Evolutionary conservation across 92 coral and sea anemone species (phyloP).

Genomic region (Phenganax subtilis): DNA sequence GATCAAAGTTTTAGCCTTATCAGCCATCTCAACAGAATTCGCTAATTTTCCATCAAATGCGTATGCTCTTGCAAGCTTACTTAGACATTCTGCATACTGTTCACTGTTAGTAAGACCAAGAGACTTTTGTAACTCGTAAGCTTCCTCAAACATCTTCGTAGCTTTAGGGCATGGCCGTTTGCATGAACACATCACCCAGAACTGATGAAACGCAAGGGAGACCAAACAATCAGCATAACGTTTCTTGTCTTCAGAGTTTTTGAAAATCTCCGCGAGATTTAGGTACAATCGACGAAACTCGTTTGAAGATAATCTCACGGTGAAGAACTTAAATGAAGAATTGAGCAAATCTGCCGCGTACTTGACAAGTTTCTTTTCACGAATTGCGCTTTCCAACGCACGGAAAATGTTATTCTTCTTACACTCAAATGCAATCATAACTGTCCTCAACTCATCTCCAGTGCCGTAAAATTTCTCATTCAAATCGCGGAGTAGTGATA

Average conservation of each 20-base stretch:
- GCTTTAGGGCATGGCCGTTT: slow-evolving; percentile 91
- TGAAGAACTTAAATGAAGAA: slow-evolving; percentile 56
- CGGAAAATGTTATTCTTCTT: slow-evolving; percentile 79
- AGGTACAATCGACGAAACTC: slow-evolving; percentile 71
- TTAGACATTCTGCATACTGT: slow-evolving; percentile 69
- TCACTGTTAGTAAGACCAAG: slow-evolving; percentile 67
- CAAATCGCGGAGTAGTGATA: slow-evolving; percentile 61
- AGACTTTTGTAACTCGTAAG: slow-evolving; percentile 56
- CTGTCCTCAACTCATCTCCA: slow-evolving; percentile 50
- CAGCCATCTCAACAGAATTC: slow-evolving; percentile 56
- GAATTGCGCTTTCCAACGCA: slow-evolving; percentile 63
- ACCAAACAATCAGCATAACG: slow-evolving; percentile 75
- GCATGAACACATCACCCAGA: slow-evolving; percentile 69
- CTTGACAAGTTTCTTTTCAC: slow-evolving; percentile 57
- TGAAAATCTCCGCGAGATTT: slow-evolving; percentile 58
- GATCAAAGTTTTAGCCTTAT: slow-evolving; percentile 61
- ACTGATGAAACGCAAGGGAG: slow-evolving; percentile 75
- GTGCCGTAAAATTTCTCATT: slow-evolving; percentile 50
- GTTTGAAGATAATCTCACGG: slow-evolving; percentile 66
- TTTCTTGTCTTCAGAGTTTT: slow-evolving; percentile 56
- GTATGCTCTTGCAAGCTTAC: slow-evolving; percentile 77
- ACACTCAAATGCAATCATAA: slow-evolving; percentile 57
- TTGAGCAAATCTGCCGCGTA: slow-evolving; percentile 38
- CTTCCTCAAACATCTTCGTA: slow-evolving; percentile 74
- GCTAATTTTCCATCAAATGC: slow-evolving; percentile 65